Percentiles rank a stretch among this genome's conserved stretches.
Evolutionary conservation across 1,140 invertebrate genomes (phyloP).

Genomic region (Ladona fulva): DNA sequence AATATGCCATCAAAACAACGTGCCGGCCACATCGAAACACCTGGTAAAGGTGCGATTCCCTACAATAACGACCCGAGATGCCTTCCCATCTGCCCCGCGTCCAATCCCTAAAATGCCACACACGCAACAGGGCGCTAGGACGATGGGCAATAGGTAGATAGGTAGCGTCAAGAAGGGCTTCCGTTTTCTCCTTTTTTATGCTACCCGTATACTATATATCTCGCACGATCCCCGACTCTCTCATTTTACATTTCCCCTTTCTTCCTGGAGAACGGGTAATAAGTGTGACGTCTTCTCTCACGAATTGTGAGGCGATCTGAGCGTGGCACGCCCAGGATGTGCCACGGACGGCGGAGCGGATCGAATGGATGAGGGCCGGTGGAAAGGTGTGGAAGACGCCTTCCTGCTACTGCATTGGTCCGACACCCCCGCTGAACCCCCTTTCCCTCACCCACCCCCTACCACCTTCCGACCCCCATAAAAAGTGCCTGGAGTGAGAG

Average conservation of each 20-base stretch:
- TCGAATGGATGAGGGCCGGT: background rate
- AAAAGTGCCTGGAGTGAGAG: background rate
- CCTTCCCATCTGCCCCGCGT: too few relatives aligned
- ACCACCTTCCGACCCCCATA: too few relatives aligned
- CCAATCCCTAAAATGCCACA: too few relatives aligned
- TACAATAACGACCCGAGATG: too few relatives aligned
- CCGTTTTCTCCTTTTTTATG: too few relatives aligned
- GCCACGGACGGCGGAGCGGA: background rate
- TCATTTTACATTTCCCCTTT: background rate
- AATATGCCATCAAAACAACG: too few relatives aligned
- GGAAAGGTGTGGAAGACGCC: constrained; percentile 2
- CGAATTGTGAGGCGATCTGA: background rate
- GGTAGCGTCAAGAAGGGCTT: too few relatives aligned
- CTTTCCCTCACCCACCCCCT: too few relatives aligned
- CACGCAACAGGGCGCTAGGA: too few relatives aligned
- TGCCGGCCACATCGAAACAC: too few relatives aligned
- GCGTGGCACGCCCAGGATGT: background rate
- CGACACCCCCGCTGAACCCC: background rate
- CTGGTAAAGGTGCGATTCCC: too few relatives aligned
- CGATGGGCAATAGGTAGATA: too few relatives aligned
- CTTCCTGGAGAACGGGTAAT: background rate
- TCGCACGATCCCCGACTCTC: background rate
- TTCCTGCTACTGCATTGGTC: constrained; percentile 3
- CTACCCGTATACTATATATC: background rate
- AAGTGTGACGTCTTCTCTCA: constrained; percentile 4